phyloP scores from a whole-genome alignment of 2,113 vertebrate genomes.

The Aviceda subcristata region DNA sequence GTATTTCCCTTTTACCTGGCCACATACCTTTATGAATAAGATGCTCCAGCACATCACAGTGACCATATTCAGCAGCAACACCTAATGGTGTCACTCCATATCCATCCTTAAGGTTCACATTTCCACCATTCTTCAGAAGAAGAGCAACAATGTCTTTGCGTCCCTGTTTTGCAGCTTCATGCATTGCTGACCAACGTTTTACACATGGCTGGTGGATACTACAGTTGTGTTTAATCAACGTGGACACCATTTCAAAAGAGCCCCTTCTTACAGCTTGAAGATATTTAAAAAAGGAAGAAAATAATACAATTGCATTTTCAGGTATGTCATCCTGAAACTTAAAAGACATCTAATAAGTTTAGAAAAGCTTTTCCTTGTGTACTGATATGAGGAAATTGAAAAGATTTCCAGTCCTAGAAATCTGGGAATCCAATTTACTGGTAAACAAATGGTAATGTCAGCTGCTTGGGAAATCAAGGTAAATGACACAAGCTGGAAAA shows the following conservation, averaged over 20 bases:
- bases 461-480: background rate
- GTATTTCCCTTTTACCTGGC: background rate
- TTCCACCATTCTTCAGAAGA: slow-evolving; percentile 80
- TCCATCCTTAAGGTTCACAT: slow-evolving; percentile 66
- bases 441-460: background rate
- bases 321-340: background rate
- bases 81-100: slow-evolving; percentile 84
- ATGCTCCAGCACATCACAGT: slow-evolving; percentile 80
- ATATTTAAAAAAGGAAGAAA: background rate
- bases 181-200: slow-evolving; percentile 80
- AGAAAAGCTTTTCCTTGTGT: background rate
- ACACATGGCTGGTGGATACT: slow-evolving; percentile 80
- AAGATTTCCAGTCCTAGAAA: background rate
- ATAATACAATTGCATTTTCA: background rate
- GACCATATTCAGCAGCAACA: slow-evolving; percentile 79
- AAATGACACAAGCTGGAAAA: background rate
- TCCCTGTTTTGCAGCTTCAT: slow-evolving; percentile 87
- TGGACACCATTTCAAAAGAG: slow-evolving; percentile 76
- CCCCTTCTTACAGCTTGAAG: slow-evolving; percentile 77
- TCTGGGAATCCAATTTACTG: background rate
- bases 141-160: slow-evolving; percentile 75
- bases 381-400: background rate
- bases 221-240: slow-evolving; percentile 78
- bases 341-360: background rate
- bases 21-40: slow-evolving; percentile 80